Evolutionary conservation across 1,140 invertebrate genomes (phyloP).

Genomic region (Leptinotarsa defecta): DNA sequence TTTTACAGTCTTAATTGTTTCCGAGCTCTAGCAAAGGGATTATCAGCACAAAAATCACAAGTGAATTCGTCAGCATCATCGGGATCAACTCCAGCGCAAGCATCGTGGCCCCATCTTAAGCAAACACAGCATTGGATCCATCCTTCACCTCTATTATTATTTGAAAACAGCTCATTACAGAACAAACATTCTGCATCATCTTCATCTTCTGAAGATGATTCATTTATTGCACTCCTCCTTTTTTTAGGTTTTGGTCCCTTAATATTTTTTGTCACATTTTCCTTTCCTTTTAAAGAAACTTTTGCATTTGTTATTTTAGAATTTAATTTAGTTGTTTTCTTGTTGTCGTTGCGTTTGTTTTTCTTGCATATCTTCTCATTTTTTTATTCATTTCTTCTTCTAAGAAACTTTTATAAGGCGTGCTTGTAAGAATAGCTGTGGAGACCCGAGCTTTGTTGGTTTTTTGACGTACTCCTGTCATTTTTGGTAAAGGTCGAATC

Average conservation of each 20-base stretch:
- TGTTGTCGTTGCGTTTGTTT: not conserved
- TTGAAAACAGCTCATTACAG: not conserved
- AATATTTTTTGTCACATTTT: not conserved
- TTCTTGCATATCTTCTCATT: not conserved
- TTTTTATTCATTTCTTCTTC: slow-evolving; percentile 11
- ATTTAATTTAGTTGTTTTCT: not conserved
- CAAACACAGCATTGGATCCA: slow-evolving; percentile 8
- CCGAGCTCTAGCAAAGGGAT: no score
- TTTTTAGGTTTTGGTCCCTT: slow-evolving; percentile 3
- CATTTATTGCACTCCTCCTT: not conserved
- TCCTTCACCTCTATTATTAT: slow-evolving; percentile 12
- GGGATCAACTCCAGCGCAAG: not conserved
- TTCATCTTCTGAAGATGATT: slow-evolving; percentile 2
- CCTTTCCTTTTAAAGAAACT: not conserved
- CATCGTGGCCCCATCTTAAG: slow-evolving; percentile 4
- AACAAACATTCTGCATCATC: slow-evolving; percentile 4
- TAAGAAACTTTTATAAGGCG: slow-evolving; percentile 3
- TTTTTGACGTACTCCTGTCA: not conserved
- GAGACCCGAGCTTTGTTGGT: not conserved
- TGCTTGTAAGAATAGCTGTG: not conserved
- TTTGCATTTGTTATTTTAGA: slow-evolving; percentile 2
- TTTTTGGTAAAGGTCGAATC: not conserved
- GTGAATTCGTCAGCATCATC: slow-evolving; percentile 1
- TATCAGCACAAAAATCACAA: not conserved
- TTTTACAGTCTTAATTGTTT: no score